A percentile compares a stretch with the other conserved stretches of the same genome.
These are phyloP conservation scores for Tyto alba DNA, from an alignment of 2,113 vertebrate species.

Conservation along the genomic window DNA sequence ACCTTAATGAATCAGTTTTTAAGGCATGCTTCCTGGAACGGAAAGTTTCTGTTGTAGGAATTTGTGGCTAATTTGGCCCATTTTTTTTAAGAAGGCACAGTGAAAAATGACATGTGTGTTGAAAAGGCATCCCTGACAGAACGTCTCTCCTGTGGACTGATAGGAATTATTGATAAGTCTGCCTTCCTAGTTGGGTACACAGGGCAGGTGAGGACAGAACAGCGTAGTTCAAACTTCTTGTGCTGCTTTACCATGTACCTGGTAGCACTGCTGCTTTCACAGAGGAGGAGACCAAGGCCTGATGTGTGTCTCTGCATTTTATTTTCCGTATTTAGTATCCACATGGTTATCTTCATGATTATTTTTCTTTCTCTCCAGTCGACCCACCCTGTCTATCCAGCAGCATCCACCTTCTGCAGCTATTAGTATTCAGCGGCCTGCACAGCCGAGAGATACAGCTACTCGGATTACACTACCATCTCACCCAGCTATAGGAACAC, in stretches of 20 bases:
- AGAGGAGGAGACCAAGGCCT: neutral
- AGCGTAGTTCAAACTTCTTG: neutral
- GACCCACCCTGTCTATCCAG: conserved; percentile 89
- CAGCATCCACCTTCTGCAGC: conserved; percentile 82
- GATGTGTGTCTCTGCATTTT: neutral
- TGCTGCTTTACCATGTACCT: accelerated
- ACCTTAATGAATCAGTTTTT: neutral
- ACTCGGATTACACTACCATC: conserved; percentile 91
- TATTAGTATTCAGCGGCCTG: conserved; percentile 90
- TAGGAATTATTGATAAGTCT: neutral
- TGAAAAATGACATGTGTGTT: neutral
- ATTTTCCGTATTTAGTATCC: accelerated
- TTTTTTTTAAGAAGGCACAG: neutral
- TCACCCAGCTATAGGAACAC: conserved; percentile 85
- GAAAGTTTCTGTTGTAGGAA: neutral
- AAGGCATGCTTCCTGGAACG: neutral
- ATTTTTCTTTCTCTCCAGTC: conserved; percentile 53
- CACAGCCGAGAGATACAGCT: conserved; percentile 80
- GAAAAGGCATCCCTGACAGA: neutral
- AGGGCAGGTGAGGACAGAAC: neutral
- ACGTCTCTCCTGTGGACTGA: neutral
- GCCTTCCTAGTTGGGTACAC: neutral
- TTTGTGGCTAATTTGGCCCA: neutral
- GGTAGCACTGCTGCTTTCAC: neutral
- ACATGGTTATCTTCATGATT: neutral